Evolutionary conservation across 2,797 vertebrate species (phyloP), one percentile per base, ranked within the genome.

Genomic region (Peromyscus aztecus): DNA sequence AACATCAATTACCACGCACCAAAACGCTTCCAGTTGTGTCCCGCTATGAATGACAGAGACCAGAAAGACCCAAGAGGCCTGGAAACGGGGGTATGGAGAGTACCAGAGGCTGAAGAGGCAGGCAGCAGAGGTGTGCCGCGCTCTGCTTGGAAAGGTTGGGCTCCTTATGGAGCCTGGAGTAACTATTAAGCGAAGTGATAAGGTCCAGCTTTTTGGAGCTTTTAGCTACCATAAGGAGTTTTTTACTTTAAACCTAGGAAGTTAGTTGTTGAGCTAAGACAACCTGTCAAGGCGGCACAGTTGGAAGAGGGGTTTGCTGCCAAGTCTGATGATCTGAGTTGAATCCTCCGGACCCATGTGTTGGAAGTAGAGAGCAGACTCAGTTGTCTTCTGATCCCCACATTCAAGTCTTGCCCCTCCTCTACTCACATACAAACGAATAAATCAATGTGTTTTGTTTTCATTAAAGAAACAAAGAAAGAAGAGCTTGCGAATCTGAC

Each of bases 121-220:
- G 81, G 71, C 14, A 12, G 71, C 0, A 1, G 95, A 94, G 97
- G 98, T 98, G 97, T 96, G 97, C 83, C 73, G 91, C 59, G 14
- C 52, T 86, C 90, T 67, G 93, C 71, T 77, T 97, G 96, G 94
- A 94, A 98, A 95, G 77, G 94, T 0, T 80, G 8, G 57, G 55
- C 96, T 98, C 97, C 92, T 94, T 84, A 69, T 55, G 49, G 86
- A 92, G 91, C 80, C 0, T 27, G 94, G 77, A 95, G 87, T 94
- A 92, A 96, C 98, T 97, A 89, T 96, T 94, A 97, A 97, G 96
- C 93, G 95, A 89, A 94, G 71, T 7, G 40, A 87, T 46, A 73
- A 95, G 92, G 83, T 96, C 69, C 10, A 90, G 77, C 94, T 98
- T 97, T 77, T 96, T 96, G 81, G 84, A 92, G 91, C 52, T 9